Evolutionary conservation across 2,797 vertebrate species (phyloP).

Genomic region (Mallotus villosus): DNA sequence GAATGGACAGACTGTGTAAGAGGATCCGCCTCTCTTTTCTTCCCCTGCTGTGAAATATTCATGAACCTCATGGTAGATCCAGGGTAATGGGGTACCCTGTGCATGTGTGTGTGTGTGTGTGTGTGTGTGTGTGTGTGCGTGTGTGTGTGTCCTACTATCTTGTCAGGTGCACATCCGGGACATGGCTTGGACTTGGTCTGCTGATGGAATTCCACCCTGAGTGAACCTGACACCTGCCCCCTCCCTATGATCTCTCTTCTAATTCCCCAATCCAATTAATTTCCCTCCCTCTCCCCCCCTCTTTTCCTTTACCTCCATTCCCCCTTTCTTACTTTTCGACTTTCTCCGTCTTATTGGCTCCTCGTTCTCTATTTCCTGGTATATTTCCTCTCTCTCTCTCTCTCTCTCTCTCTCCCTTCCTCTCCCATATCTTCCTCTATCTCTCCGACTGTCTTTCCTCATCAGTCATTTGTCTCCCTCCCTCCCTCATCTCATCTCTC

Average conservation of each 20-base stretch:
- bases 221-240: conserved; percentile 29
- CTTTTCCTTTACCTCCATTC: background rate
- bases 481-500: no score
- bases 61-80: conserved; percentile 31
- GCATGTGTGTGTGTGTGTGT: conserved; percentile 7
- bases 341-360: background rate
- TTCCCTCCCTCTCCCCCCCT: conserved; percentile 6
- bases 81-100: conserved; percentile 2
- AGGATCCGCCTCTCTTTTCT: conserved; percentile 28
- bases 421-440: background rate
- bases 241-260: conserved; percentile 3
- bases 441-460: background rate
- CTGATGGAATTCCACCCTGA: conserved; percentile 41
- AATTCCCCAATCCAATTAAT: background rate
- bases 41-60: conserved; percentile 20
- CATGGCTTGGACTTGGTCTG: conserved; percentile 19
- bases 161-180: conserved; percentile 25
- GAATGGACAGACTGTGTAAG: conserved; percentile 17
- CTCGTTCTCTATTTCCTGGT: background rate
- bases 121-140: background rate
- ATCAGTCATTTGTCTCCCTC: no score
- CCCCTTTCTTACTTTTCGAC: background rate
- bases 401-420: background rate
- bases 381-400: background rate
- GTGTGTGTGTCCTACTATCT: background rate